A percentile compares a stretch with the other conserved stretches of the same genome.
phyloP scores from a whole-genome alignment of 2,888 invertebrate genomes.

The Antitype chi region DNA sequence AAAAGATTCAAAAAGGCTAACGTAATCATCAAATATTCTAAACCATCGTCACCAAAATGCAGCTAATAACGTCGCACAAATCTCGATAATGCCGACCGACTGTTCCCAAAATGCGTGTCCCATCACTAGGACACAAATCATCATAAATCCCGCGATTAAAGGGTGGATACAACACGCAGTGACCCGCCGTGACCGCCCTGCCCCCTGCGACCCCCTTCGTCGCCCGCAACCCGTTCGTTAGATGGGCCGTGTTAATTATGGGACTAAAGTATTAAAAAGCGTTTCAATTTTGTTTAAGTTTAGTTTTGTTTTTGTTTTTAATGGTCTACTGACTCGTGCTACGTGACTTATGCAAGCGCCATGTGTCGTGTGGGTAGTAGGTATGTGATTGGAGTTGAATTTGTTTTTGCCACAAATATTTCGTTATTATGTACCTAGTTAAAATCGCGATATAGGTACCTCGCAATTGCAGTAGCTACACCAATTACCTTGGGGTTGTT shows the following conservation, averaged over 20 bases:
- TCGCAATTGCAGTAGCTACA: neutral
- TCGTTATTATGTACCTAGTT: neutral
- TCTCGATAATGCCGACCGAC: conserved; percentile 29
- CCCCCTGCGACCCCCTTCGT: neutral
- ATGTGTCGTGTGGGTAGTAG: neutral
- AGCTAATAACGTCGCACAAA: conserved; percentile 26
- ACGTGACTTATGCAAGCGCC: conserved; percentile 4
- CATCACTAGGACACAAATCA: conserved; percentile 71
- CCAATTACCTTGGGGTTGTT: neutral
- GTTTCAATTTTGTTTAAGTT: conserved; percentile 33
- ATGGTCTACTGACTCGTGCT: neutral
- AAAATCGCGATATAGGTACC: too few species aligned
- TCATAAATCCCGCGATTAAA: conserved; percentile 74
- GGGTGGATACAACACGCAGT: conserved; percentile 66
- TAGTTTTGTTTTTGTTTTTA: conserved; percentile 30
- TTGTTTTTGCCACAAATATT: conserved; percentile 6
- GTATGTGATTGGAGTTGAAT: neutral
- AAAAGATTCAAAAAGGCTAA: neutral
- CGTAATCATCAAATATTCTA: neutral
- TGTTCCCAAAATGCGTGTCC: conserved; percentile 51
- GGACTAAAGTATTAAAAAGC: conserved; percentile 51
- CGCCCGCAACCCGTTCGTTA: conserved; percentile 38
- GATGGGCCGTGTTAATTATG: conserved; percentile 50
- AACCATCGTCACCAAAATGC: conserved; percentile 17
- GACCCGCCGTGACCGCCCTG: conserved; percentile 43